A percentile compares a stretch with the other conserved stretches of the same genome.
phyloP scores from a whole-genome alignment of 2,888 invertebrate species.

The Lapara coniferarum region DNA sequence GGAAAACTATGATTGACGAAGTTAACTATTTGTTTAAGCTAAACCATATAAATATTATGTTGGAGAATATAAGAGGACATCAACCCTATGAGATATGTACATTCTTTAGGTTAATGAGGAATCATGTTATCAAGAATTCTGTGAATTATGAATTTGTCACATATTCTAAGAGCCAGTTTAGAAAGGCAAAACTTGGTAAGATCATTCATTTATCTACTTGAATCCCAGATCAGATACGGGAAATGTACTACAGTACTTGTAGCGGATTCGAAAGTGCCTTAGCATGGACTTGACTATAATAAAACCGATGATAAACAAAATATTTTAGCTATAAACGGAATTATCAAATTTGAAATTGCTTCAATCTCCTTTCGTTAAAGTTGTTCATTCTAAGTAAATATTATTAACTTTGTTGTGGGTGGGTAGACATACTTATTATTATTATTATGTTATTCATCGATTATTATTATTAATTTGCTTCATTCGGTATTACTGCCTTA shows the following conservation, averaged over 20 bases:
- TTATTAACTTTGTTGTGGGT: no score
- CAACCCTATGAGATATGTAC: neutral
- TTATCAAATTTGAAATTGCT: neutral
- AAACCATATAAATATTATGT: neutral
- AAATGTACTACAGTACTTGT: neutral
- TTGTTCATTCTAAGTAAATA: no score
- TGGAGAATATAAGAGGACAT: neutral
- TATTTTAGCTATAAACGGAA: neutral
- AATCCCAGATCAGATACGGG: neutral
- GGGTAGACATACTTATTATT: no score
- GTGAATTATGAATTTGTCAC: neutral
- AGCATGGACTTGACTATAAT: neutral
- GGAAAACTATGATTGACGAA: no score
- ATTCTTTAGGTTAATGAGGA: neutral
- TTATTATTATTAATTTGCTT: no score
- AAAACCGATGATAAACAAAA: neutral
- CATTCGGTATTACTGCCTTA: no score
- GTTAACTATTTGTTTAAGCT: no score
- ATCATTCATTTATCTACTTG: constrained; percentile 31
- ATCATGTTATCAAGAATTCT: neutral
- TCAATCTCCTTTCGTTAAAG: neutral
- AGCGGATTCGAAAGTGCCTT: neutral
- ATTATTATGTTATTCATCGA: no score
- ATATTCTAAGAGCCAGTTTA: neutral
- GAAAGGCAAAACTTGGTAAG: constrained; percentile 4